phyloP scores from a whole-genome alignment of 1,140 invertebrate species.

The Calliopsis andreniformis region DNA sequence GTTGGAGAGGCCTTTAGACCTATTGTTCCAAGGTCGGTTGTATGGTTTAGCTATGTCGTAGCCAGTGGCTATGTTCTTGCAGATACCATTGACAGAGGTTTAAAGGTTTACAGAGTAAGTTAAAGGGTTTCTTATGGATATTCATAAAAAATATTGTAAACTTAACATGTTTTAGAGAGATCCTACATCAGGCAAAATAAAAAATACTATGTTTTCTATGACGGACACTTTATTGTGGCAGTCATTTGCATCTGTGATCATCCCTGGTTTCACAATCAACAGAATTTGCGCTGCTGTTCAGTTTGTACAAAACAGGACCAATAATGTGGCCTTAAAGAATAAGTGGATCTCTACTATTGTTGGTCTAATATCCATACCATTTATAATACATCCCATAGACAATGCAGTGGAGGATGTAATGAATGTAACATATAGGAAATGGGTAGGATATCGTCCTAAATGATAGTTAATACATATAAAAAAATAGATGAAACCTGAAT shows the following conservation, averaged over 20 bases:
- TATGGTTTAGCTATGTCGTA: slow-evolving; percentile 90
- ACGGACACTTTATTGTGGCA: slow-evolving; percentile 96
- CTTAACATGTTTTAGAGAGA: slow-evolving; percentile 60
- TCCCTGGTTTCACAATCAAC: slow-evolving; percentile 97
- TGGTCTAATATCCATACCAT: slow-evolving; percentile 92
- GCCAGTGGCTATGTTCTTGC: slow-evolving; percentile 93
- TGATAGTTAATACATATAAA: background rate
- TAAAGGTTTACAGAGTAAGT: slow-evolving; percentile 84
- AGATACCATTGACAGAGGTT: slow-evolving; percentile 92
- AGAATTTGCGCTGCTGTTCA: slow-evolving; percentile 87
- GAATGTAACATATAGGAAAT: slow-evolving; percentile 86
- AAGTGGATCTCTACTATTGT: slow-evolving; percentile 89
- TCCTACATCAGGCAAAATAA: slow-evolving; percentile 64
- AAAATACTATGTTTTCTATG: slow-evolving; percentile 84
- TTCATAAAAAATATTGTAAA: slow-evolving; percentile 42
- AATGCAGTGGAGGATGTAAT: slow-evolving; percentile 88
- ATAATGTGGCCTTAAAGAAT: slow-evolving; percentile 79
- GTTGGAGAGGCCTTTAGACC: slow-evolving; percentile 96
- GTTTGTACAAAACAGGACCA: slow-evolving; percentile 81
- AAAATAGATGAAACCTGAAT: background rate
- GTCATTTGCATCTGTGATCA: slow-evolving; percentile 93
- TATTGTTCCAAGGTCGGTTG: slow-evolving; percentile 87
- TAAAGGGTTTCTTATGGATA: slow-evolving; percentile 17
- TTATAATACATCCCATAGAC: slow-evolving; percentile 97
- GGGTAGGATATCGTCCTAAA: slow-evolving; percentile 75